phyloP scores from a whole-genome alignment of 2,797 vertebrate genomes.

The Hylomyscus alleni region DNA sequence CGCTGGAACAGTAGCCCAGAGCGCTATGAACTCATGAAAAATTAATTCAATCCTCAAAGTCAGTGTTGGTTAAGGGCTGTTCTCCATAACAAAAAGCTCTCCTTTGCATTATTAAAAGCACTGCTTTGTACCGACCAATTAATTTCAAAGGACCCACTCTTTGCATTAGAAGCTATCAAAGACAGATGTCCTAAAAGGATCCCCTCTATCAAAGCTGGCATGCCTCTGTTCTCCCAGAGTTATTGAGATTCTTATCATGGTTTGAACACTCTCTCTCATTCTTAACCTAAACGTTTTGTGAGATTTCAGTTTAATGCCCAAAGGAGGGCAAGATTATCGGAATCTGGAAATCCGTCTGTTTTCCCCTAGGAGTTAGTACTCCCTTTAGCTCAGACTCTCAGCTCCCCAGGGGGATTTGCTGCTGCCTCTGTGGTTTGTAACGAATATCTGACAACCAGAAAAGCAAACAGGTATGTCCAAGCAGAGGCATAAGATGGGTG shows the following conservation, averaged over 20 bases:
- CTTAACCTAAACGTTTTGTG: constrained; percentile 68
- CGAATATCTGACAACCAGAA: not conserved
- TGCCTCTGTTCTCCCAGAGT: constrained; percentile 54
- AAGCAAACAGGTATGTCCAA: constrained; percentile 40
- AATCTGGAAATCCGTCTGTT: constrained; percentile 1
- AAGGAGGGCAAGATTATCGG: constrained; percentile 45
- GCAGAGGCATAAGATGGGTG: not conserved
- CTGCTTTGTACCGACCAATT: constrained; percentile 81
- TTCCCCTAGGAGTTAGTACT: not conserved
- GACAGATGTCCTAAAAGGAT: constrained; percentile 78
- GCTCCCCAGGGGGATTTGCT: not conserved
- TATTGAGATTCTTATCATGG: constrained; percentile 51
- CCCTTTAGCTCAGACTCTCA: not conserved
- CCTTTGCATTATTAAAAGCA: constrained; percentile 85
- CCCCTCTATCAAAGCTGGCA: constrained; percentile 50
- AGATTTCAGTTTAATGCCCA: constrained; percentile 67
- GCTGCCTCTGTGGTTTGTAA: not conserved
- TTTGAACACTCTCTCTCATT: constrained; percentile 61
- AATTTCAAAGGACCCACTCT: constrained; percentile 83
- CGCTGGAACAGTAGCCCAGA: constrained; percentile 79
- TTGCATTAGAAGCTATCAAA: constrained; percentile 81
- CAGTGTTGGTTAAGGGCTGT: constrained; percentile 76
- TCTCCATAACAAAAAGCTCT: constrained; percentile 87
- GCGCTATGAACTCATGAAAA: constrained; percentile 85
- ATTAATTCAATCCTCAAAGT: constrained; percentile 86